Conservation (phyloP, 2,888 invertebrate genomes). For the Plemyria rubiginata region DNA sequence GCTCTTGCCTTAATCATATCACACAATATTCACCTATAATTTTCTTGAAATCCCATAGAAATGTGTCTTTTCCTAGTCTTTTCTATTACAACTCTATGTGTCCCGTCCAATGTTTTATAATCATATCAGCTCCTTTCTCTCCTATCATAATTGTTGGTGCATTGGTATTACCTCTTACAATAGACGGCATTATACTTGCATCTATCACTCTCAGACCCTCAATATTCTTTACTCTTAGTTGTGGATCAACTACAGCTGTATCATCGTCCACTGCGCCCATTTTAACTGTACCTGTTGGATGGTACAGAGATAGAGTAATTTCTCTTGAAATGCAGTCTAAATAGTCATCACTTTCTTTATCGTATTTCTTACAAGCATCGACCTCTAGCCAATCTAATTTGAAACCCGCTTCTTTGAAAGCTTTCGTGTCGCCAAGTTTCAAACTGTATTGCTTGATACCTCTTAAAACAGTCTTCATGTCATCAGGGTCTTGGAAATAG, state of each 20-base stretch:
- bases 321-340: conserved; percentile 60
- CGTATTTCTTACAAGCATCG: conserved; percentile 57
- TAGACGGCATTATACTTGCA: conserved; percentile 87
- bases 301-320: conserved; percentile 84
- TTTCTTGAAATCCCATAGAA: too few species aligned
- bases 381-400: conserved; percentile 62
- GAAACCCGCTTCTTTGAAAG: conserved; percentile 56
- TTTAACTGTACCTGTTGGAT: conserved; percentile 87
- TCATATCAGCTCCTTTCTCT: conserved; percentile 87
- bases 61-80: too few species aligned
- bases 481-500: conserved; percentile 85
- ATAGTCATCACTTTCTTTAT: conserved; percentile 53
- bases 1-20: not conserved
- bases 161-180: conserved; percentile 86
- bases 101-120: conserved; percentile 82
- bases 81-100: conserved; percentile 57
- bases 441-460: conserved; percentile 53
- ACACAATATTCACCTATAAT: not conserved
- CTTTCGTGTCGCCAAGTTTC: conserved; percentile 55
- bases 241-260: conserved; percentile 83
- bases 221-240: conserved; percentile 81
- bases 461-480: conserved; percentile 66
- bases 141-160: conserved; percentile 87
- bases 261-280: conserved; percentile 83
- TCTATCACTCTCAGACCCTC: conserved; percentile 85